Conservation (phyloP, 2,113 vertebrate genomes). For the Electrona antarctica region DNA sequence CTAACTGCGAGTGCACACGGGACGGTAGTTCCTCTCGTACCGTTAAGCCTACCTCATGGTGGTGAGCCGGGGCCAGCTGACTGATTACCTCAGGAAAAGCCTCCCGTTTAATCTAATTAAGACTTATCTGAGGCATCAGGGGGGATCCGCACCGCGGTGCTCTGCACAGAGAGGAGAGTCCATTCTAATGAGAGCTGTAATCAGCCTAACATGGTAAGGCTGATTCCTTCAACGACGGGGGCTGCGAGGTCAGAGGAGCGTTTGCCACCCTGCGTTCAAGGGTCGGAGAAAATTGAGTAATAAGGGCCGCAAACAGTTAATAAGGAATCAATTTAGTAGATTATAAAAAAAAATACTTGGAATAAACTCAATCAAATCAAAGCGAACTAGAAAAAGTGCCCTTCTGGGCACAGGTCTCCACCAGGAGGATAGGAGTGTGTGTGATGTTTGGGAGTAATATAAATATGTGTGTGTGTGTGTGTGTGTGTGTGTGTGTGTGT, state of each 20-base stretch:
- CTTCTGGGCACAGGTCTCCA: no score
- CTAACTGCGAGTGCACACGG: no score
- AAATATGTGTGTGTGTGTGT: no score
- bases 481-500: no score
- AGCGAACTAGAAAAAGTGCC: no score
- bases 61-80: constrained; percentile 71
- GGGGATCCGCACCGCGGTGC: constrained; percentile 47
- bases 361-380: no score
- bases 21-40: no score
- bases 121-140: constrained; percentile 67
- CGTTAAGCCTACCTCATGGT: not conserved
- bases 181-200: constrained; percentile 57
- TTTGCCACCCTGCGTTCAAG: constrained; percentile 22
- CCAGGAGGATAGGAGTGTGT: no score
- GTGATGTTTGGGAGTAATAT: no score
- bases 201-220: constrained; percentile 49
- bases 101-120: constrained; percentile 82
- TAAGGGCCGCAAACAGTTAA: no score
- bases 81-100: constrained; percentile 84
- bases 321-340: no score
- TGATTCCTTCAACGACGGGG: constrained; percentile 39
- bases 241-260: constrained; percentile 18
- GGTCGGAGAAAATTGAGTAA: not conserved
- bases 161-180: constrained; percentile 50
- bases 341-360: no score